Conservation (phyloP, 2,113 vertebrate species). For the Ochotona curzoniae region DNA sequence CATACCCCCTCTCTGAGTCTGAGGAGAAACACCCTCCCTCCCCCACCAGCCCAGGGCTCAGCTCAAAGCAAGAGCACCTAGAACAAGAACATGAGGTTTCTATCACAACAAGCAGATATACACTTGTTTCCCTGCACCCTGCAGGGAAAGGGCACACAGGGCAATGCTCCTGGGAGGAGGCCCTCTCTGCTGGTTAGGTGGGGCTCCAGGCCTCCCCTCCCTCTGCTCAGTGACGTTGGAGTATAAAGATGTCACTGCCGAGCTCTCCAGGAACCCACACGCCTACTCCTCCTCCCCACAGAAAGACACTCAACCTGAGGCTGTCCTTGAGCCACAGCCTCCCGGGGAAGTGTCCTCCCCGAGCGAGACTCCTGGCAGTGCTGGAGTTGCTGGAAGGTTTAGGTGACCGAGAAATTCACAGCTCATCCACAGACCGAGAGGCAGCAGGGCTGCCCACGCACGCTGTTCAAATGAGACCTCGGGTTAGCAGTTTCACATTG, state of each 20-base stretch:
- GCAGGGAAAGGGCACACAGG: not conserved
- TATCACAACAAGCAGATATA: too few relatives aligned
- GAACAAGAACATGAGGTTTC: not conserved
- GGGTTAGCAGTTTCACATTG: not conserved
- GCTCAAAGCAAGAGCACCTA: conserved; percentile 26
- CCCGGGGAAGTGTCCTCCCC: not conserved
- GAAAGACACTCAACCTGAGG: not conserved
- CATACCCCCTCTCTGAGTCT: not conserved
- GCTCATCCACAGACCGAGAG: not conserved
- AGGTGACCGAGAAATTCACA: not conserved
- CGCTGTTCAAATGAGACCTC: not conserved
- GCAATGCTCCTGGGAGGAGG: not conserved
- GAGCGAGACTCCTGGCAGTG: accelerated
- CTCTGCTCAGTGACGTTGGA: not conserved
- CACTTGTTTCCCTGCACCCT: too few relatives aligned
- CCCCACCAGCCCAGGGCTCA: not conserved
- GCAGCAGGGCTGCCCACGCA: not conserved
- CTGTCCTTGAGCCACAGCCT: not conserved
- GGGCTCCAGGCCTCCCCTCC: not conserved
- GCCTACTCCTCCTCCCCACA: accelerated
- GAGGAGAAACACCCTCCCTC: not conserved
- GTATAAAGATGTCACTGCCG: accelerated
- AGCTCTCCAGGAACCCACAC: not conserved
- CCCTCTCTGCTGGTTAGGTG: not conserved
- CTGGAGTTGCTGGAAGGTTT: not conserved